These are phyloP conservation scores for Okamejei kenojei DNA, from an alignment of 2,797 vertebrate species.

Conservation along the genomic window DNA sequence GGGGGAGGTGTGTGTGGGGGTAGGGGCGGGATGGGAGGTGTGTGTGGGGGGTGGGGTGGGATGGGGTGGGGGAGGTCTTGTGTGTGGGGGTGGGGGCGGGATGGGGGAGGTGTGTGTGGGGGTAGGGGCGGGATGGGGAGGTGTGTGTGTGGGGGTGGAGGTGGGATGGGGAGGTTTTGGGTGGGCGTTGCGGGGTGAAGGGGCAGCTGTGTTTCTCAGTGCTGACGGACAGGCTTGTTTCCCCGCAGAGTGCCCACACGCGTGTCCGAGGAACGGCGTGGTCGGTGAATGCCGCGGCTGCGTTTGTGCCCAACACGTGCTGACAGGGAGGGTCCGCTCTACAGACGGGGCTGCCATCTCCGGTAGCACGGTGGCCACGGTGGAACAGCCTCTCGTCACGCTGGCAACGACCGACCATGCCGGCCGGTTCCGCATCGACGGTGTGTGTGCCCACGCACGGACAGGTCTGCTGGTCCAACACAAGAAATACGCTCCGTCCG, in stretches of 20 bases:
- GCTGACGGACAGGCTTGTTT: neutral
- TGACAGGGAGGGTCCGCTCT: conserved; percentile 65
- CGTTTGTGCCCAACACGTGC: conserved; percentile 59
- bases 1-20: no score
- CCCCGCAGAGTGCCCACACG: conserved; percentile 54
- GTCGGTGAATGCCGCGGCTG: conserved; percentile 67
- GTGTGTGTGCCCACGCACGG: conserved; percentile 59
- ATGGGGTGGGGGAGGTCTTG: no score
- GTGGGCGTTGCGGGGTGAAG: no score
- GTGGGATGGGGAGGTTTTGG: no score
- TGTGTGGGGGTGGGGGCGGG: no score
- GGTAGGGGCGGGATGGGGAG: no score
- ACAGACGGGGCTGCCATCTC: conserved; percentile 59
- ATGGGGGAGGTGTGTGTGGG: no score
- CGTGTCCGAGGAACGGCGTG: conserved; percentile 56
- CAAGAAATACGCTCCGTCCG: conserved; percentile 61
- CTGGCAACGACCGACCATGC: conserved; percentile 58
- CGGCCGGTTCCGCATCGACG: conserved; percentile 65
- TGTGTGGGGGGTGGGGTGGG: no score
- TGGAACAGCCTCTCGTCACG: conserved; percentile 50
- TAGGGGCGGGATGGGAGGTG: no score
- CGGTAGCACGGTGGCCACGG: conserved; percentile 61
- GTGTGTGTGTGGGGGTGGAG: no score
- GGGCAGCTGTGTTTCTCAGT: neutral
- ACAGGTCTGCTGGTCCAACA: conserved; percentile 61